phyloP scores from a whole-genome alignment of 1,140 invertebrate species.

The Apis florea region DNA sequence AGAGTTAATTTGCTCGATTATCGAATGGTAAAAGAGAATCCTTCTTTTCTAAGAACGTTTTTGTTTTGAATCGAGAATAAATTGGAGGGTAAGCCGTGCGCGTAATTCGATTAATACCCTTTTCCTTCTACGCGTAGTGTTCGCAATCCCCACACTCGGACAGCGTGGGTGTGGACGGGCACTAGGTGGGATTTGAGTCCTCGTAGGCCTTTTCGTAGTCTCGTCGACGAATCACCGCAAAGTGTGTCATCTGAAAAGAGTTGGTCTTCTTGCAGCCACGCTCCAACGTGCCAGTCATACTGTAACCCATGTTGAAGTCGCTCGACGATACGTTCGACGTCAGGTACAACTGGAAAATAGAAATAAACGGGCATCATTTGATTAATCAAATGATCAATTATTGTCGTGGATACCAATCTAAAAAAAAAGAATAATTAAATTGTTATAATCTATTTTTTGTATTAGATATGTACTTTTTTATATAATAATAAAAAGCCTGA shows the following conservation, averaged over 20 bases:
- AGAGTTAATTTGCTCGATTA: not conserved
- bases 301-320: conserved; percentile 94
- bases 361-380: not conserved
- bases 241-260: conserved; percentile 91
- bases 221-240: conserved; percentile 89
- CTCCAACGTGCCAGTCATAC: conserved; percentile 91
- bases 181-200: conserved; percentile 79
- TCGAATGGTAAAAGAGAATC: not conserved
- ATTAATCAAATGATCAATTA: too few relatives aligned
- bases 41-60: not conserved
- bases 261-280: conserved; percentile 88
- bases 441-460: too few relatives aligned
- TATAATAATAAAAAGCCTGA: too few relatives aligned
- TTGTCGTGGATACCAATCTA: too few relatives aligned
- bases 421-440: too few relatives aligned
- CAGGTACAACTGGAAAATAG: conserved; percentile 83
- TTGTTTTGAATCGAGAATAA: not conserved
- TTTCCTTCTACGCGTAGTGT: conserved; percentile 73
- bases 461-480: too few relatives aligned
- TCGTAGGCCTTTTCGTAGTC: conserved; percentile 80
- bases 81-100: not conserved
- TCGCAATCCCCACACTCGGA: conserved; percentile 78
- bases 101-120: conserved; percentile 4
- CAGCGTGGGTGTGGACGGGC: conserved; percentile 77
- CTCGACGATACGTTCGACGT: conserved; percentile 89